A percentile compares a stretch with the other conserved stretches of the same genome.
phyloP scores from a whole-genome alignment of 2,888 invertebrate species.

The Cylindroiulus punctatus region DNA sequence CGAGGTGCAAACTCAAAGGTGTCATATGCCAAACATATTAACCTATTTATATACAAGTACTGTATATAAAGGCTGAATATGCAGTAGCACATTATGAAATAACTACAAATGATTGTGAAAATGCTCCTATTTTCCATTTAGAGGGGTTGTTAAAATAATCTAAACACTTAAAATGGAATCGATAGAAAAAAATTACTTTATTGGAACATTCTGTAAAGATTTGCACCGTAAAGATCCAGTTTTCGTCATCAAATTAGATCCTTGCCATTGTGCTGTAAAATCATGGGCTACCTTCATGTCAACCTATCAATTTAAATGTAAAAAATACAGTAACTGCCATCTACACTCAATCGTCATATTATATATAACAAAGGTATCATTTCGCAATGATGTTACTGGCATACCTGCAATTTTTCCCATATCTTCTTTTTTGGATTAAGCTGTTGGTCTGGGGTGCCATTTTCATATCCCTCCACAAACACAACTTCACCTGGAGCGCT shows the following conservation, averaged over 20 bases:
- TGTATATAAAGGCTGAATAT: no score
- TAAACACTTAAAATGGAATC: neutral
- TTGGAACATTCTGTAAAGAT: conserved; percentile 81
- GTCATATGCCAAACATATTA: no score
- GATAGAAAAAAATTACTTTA: conserved; percentile 74
- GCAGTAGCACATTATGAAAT: neutral
- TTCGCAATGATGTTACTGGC: neutral
- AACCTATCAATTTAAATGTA: conserved; percentile 62
- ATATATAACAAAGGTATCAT: no score
- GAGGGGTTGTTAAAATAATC: neutral
- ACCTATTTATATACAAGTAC: no score
- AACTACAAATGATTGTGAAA: neutral
- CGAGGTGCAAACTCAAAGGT: no score
- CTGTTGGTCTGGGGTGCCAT: conserved; percentile 81
- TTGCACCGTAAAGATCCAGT: conserved; percentile 78
- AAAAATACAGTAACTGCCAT: neutral
- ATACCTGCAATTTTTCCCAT: conserved; percentile 88
- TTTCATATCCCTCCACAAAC: conserved; percentile 82
- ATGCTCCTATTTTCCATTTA: neutral
- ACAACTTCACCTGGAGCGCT: conserved; percentile 86
- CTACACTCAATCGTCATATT: neutral
- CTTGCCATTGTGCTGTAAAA: conserved; percentile 86
- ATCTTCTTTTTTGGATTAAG: conserved; percentile 96
- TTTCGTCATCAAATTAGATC: conserved; percentile 78
- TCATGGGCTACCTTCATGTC: conserved; percentile 68